These are phyloP conservation scores for Melikaiella ostensackeni DNA, from an alignment of 2,888 invertebrate species.

Conservation along the genomic window DNA sequence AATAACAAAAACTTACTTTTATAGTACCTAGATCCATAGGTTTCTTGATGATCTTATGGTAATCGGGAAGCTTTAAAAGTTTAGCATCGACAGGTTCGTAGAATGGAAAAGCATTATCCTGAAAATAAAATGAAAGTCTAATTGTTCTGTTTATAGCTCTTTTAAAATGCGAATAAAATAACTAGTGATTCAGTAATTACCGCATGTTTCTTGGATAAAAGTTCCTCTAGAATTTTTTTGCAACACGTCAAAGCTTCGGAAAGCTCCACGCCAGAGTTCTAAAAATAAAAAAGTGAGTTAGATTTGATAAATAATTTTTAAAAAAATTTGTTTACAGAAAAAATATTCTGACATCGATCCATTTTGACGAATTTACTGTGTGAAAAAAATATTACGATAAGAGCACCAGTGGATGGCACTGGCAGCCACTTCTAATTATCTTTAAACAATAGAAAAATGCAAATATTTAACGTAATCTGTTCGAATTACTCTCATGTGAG, in stretches of 20 bases:
- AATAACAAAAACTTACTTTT: conserved; percentile 80
- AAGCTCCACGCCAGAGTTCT: conserved; percentile 85
- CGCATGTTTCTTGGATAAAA: conserved; percentile 95
- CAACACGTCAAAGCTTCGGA: conserved; percentile 93
- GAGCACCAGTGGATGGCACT: no score
- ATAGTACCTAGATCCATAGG: conserved; percentile 99
- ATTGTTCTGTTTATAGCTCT: not conserved
- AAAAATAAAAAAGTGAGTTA: conserved; percentile 76
- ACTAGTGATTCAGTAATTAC: conserved; percentile 78
- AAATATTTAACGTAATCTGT: no score
- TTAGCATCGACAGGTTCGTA: conserved; percentile 99
- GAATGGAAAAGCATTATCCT: conserved; percentile 99
- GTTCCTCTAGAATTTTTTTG: conserved; percentile 94
- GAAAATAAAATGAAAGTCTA: conserved; percentile 52
- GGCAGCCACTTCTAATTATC: no score
- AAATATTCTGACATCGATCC: no score
- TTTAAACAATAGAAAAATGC: no score
- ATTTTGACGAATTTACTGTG: no score
- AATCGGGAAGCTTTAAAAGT: conserved; percentile 95
- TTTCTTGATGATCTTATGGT: conserved; percentile 98
- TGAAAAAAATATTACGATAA: no score
- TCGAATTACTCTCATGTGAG: no score
- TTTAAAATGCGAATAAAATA: not conserved
- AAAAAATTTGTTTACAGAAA: not conserved
- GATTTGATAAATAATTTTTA: not conserved